Evolutionary conservation across 2,888 invertebrate species (phyloP), one percentile per base, ranked within the genome.

Genomic region (Agrochola macilenta): DNA sequence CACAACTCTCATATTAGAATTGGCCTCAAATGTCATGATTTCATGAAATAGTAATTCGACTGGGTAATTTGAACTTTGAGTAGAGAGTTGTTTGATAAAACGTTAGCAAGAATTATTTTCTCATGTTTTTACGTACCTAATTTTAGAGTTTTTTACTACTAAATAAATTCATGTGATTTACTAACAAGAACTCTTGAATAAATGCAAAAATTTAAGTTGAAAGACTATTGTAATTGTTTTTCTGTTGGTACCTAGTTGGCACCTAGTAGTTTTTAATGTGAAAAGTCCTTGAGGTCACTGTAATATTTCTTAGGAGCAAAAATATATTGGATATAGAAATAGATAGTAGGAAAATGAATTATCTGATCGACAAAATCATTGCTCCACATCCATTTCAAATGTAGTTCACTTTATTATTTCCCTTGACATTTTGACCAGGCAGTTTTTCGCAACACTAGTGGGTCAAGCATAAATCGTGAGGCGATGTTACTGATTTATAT

Each of bases 371-470:
- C 52, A n/a, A 73, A 73, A 52, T 52, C 5, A 54, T 75, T 74
- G 74, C 57, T 52, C 43, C 43, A 66, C 39, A 60, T 82, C 39
- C 17, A 76, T 77, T 80, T 63, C 26, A 78, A 65, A 68, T 64
- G 58, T 49, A 46, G 11, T 64, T 70, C 23, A 61, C 30, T 14
- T 26, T 26, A 61, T 35, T 63, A 35, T 72, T 85, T 79, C 79
- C 81, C 74, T 81, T 79, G 86, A 49, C 73, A 79, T 86, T 85
- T 79, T 23, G 11, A 23, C 1, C 23, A 61, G n/a, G 39, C n/a
- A 71, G 49, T 54, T 65, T 75, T 76, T 74, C 4, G 82, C 64
- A 82, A 85, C 39, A 74, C 52, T 57, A 39, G 54, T 30, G 60
- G 71, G 69, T 79, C 77, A 79, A 74, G 77, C 52, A 52, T 54